A percentile compares a stretch with the other conserved stretches of the same genome.
Conservation (phyloP, 2,888 invertebrate species). For the Drosophila yooni region DNA sequence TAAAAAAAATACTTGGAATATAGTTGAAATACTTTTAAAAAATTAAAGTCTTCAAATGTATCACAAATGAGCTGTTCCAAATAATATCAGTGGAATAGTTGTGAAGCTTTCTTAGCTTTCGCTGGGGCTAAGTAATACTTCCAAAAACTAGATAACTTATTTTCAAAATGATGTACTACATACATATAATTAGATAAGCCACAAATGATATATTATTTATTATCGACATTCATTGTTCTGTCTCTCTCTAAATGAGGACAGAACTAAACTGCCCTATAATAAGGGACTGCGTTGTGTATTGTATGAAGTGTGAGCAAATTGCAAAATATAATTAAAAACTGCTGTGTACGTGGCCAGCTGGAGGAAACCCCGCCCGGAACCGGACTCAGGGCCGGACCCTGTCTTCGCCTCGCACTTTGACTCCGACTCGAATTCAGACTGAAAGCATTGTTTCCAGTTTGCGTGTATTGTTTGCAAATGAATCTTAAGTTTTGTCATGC, state of each 20-base stretch:
- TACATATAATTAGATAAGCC: background rate
- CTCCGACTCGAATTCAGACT: conserved; percentile 7
- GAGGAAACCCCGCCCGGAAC: background rate
- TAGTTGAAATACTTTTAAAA: background rate
- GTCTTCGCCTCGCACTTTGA: conserved; percentile 1
- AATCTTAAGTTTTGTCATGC: conserved; percentile 45
- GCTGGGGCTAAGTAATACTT: background rate
- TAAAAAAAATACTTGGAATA: no score
- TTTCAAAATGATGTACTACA: background rate
- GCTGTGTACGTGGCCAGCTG: conserved; percentile 2
- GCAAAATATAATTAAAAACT: conserved; percentile 69
- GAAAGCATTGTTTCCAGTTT: conserved; percentile 20
- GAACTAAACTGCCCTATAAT: background rate
- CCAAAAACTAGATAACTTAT: background rate
- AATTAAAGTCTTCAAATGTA: background rate
- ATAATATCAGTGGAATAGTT: background rate
- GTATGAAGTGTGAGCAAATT: conserved; percentile 50
- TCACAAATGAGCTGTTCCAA: background rate
- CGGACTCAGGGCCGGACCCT: background rate
- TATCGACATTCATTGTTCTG: no score
- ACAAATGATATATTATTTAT: background rate
- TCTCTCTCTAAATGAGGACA: background rate
- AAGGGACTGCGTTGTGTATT: conserved; percentile 27
- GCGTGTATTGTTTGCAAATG: conserved; percentile 58
- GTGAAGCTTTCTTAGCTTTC: background rate